Conservation (phyloP, 2,113 vertebrate species). For the Mastomys natalensis region DNA sequence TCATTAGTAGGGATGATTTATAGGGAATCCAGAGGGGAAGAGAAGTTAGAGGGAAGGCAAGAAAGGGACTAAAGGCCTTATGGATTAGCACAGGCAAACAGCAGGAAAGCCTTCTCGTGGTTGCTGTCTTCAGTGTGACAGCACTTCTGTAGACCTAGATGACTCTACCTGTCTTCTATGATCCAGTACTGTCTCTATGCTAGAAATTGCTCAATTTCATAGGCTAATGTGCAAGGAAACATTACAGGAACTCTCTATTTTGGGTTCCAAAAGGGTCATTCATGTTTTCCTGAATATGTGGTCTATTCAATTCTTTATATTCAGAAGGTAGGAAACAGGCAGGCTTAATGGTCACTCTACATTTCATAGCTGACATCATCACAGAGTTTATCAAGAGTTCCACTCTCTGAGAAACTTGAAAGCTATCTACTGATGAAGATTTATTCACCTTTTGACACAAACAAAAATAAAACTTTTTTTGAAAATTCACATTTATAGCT, state of each 20-base stretch:
- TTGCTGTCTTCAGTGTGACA: too few relatives aligned
- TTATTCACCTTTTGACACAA: not conserved
- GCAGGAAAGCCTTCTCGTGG: not conserved
- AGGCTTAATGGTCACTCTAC: not conserved
- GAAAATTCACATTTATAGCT: not conserved
- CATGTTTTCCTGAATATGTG: not conserved
- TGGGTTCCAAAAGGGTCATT: not conserved
- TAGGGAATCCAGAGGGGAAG: not conserved
- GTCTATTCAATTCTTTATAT: constrained; percentile 42
- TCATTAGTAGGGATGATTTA: not conserved
- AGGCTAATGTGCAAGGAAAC: not conserved
- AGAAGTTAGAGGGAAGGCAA: not conserved
- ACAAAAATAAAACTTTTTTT: not conserved
- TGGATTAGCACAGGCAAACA: not conserved
- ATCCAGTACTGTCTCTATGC: not conserved
- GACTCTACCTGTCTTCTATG: not conserved
- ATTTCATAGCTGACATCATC: not conserved
- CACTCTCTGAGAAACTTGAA: not conserved
- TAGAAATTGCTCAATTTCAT: not conserved
- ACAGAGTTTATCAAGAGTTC: not conserved
- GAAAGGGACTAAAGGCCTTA: not conserved
- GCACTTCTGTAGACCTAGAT: not conserved
- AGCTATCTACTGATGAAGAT: not conserved
- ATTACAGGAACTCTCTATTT: not conserved
- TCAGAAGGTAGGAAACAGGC: constrained; percentile 3